Base-by-base conservation (phyloP, 2,113 vertebrate species). In the Progne subis region DNA sequence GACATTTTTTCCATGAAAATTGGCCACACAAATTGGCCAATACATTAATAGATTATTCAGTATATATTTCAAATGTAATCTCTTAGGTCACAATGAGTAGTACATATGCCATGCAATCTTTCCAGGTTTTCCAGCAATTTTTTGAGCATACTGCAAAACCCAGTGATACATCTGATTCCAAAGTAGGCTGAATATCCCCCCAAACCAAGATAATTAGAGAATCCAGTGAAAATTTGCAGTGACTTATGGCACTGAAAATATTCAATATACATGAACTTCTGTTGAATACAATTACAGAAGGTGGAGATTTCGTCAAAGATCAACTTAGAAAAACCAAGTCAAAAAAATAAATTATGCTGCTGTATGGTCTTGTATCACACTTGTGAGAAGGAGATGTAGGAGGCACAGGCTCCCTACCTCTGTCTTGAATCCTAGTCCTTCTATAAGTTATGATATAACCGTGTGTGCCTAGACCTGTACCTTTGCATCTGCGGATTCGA, bases 391-490 rank as follows among this genome's bases (percentile, higher is more conserved):
- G 19, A 39, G 20, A 2, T 61, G 6, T n/a, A 13, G 8, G 43
- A 63, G 5, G 16, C 39, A 71, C 3, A 50, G 4, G 9, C 9
- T 83, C 9, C 8, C 8, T 31, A 18, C 2, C 6, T 63, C 55
- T 60, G 13, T 39, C 37, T 79, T 41, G 39, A 78, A 44, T 41
- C 32, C 18, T 29, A 56, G 14, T 32, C 9, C 5, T 81, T 49
- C 16, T 26, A 4, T 44, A 26, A 65, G 6, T 28, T 76, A 4
- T 34, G 34, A 18, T 4, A 64, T 1, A 50, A 8, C 10, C 37
- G 8, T 3, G 6, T 12, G 4, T 71, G 12, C 9, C 5, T 19
- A 26, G 52, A 53, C 1, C 0, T 23, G 15, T n/a, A 41, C 7
- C 12, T 77, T 52, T 2, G 15, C 18, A 31, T 29, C 31, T 19